phyloP scores from a whole-genome alignment of 2,797 vertebrate species.

The Hypotaenidia okinawae region DNA sequence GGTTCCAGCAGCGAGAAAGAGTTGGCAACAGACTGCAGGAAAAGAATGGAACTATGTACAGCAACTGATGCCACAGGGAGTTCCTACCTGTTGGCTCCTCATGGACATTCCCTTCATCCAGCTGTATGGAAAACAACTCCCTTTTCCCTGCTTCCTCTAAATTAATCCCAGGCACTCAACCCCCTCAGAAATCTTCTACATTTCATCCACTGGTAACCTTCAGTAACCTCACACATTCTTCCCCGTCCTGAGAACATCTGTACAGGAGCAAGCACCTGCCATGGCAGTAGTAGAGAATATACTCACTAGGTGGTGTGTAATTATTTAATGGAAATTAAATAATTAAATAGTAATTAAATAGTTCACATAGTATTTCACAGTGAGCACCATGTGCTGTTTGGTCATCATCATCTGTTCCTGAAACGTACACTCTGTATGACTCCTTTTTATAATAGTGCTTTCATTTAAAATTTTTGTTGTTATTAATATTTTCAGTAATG shows the following conservation, averaged over 20 bases:
- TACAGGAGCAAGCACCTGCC: not conserved
- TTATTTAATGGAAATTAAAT: not conserved
- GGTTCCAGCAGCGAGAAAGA: not conserved
- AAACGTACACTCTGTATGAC: too few relatives aligned
- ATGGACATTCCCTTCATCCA: not conserved
- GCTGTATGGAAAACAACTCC: fast-evolving
- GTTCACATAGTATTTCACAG: not conserved
- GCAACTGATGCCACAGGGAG: not conserved
- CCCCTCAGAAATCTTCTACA: not conserved
- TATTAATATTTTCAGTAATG: not conserved
- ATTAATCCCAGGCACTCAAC: not conserved
- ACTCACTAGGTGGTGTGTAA: not conserved
- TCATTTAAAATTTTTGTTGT: not conserved
- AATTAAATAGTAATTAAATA: not conserved
- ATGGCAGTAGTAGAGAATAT: not conserved
- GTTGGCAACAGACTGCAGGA: not conserved
- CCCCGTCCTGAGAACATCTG: not conserved
- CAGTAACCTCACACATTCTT: not conserved
- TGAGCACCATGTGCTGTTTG: not conserved
- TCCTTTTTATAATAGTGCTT: not conserved
- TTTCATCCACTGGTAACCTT: not conserved
- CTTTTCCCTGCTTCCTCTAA: not conserved
- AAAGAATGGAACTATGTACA: not conserved
- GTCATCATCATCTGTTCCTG: not conserved
- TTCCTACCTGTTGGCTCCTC: not conserved